Percentiles rank a stretch among this genome's conserved stretches.
Conservation (phyloP, 2,797 vertebrate species). For the Leptodactylus fallax region DNA sequence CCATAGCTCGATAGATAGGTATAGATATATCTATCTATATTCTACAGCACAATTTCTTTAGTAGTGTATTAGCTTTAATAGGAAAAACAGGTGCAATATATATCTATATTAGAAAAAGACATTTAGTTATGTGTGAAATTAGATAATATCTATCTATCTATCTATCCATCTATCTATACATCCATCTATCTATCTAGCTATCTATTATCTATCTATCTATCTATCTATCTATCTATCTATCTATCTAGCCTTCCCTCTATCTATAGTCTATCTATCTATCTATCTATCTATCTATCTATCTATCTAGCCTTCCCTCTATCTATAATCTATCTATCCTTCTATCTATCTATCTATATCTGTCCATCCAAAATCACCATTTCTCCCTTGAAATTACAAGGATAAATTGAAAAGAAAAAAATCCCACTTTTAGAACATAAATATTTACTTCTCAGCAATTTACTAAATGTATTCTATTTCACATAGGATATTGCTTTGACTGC, state of each 20-base stretch:
- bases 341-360: neutral
- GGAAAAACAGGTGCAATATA: too few species aligned
- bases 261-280: neutral
- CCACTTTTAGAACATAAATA: neutral
- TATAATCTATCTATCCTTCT: neutral
- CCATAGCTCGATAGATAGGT: too few species aligned
- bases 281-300: neutral
- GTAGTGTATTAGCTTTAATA: too few species aligned
- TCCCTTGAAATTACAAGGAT: constrained; percentile 7
- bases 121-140: too few species aligned
- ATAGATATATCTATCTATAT: too few species aligned
- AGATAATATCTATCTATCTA: neutral
- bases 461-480: neutral
- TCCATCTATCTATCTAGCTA: too few species aligned
- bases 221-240: neutral
- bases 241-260: neutral
- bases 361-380: neutral
- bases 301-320: neutral
- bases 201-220: too few species aligned
- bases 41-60: too few species aligned
- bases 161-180: neutral
- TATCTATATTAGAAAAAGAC: too few species aligned
- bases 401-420: neutral
- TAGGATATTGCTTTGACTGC: constrained; percentile 35
- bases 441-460: neutral